Conservation (phyloP, 2,888 invertebrate genomes). For the Nasonia oneida region DNA sequence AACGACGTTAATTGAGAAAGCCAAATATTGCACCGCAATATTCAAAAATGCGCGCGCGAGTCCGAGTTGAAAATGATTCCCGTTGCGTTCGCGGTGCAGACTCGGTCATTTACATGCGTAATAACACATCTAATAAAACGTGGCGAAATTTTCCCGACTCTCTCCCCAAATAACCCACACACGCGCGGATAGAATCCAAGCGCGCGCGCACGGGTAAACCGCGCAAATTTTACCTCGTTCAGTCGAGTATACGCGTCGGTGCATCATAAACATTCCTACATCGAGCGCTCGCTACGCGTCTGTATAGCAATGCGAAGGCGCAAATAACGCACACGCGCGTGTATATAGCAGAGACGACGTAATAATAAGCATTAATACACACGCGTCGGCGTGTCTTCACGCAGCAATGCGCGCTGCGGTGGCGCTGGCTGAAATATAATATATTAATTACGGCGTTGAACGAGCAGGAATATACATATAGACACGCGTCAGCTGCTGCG, state of each 20-base stretch:
- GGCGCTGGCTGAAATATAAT: constrained; percentile 11
- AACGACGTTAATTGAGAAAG: too few species aligned
- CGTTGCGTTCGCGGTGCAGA: not conserved
- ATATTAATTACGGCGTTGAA: constrained; percentile 38
- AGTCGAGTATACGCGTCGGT: not conserved
- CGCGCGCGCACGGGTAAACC: not conserved
- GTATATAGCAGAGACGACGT: constrained; percentile 12
- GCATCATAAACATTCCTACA: constrained; percentile 28
- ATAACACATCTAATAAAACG: constrained; percentile 10
- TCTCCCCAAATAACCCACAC: not conserved
- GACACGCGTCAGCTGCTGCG: not conserved
- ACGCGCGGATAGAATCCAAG: not conserved
- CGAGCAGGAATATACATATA: not conserved
- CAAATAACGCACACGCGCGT: constrained; percentile 12
- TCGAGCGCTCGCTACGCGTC: not conserved
- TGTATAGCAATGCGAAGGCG: not conserved
- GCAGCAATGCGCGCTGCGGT: not conserved
- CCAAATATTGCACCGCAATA: not conserved
- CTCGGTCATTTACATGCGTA: not conserved
- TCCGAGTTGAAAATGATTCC: not conserved
- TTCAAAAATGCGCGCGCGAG: not conserved
- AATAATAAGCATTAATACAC: constrained; percentile 48
- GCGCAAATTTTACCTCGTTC: constrained; percentile 36
- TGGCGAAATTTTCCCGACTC: not conserved
- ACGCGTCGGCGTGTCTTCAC: not conserved